phyloP scores from a whole-genome alignment of 2,113 vertebrate species.

The Larimichthys polyactis region DNA sequence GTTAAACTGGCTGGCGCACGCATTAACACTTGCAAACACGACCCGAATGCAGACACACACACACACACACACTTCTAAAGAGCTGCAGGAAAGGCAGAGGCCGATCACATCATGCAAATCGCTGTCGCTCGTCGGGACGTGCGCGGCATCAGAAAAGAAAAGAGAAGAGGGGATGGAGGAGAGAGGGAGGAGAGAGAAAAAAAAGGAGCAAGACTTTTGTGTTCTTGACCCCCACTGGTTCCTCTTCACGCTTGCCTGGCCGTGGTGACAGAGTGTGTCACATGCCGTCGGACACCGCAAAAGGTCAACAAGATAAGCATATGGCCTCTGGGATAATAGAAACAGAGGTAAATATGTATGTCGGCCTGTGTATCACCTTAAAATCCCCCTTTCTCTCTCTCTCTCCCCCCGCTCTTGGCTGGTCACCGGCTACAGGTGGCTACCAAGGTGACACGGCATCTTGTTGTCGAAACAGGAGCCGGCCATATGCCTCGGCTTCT shows the following conservation, averaged over 20 bases:
- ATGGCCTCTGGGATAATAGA: constrained; percentile 72
- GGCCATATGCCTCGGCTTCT: constrained; percentile 71
- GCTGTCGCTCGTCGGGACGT: constrained; percentile 69
- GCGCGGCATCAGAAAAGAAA: constrained; percentile 63
- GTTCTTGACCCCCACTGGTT: constrained; percentile 62
- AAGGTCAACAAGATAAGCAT: constrained; percentile 79
- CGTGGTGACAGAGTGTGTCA: constrained; percentile 68
- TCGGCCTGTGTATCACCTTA: constrained; percentile 40
- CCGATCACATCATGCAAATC: constrained; percentile 79
- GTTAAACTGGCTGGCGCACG: constrained; percentile 64
- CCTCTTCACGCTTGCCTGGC: constrained; percentile 73
- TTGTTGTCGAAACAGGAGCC: constrained; percentile 70
- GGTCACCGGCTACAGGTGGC: constrained; percentile 77
- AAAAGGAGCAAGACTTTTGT: constrained; percentile 37
- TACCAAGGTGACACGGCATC: constrained; percentile 79
- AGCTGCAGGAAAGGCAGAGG: constrained; percentile 74
- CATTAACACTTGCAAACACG: constrained; percentile 60
- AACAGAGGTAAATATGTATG: constrained; percentile 67
- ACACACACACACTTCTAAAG: constrained; percentile 58
- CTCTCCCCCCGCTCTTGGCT: constrained; percentile 1
- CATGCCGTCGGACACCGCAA: constrained; percentile 65
- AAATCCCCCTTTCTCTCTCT: constrained; percentile 1
- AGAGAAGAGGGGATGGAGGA: constrained; percentile 17
- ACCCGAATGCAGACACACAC: constrained; percentile 26
- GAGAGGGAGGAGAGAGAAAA: background rate